Evolutionary conservation across 2,113 vertebrate species (phyloP), one percentile per base, ranked within the genome.

Genomic region (Anas platyrhynchos): DNA sequence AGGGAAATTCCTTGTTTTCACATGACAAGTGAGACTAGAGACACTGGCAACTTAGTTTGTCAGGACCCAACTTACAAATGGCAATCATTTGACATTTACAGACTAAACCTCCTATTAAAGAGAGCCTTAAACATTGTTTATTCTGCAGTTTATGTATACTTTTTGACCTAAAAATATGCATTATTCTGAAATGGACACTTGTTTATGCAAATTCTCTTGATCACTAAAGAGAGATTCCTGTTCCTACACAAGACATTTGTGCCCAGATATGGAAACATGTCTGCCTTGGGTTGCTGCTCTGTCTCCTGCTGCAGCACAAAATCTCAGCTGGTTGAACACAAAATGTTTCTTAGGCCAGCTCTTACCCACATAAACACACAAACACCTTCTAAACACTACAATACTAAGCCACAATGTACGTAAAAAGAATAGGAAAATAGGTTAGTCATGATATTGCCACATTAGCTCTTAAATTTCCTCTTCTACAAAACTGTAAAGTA

Each of bases 1-100:
- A 38, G 69, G 62, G 65, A 79, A 93, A 91, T 69, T 77, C 55
- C 11, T n/a, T 41, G 34, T 87, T 89, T n/a, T 73, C 50, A 81
- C 67, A 32, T 3, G 32, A 75, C 18, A 44, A 83, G 9, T 10
- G 31, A 90, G 43, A 52, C 18, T 43, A 76, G 46, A 93, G 82
- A 79, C 63, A 48, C 7, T 18, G 14, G 31, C 27, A 86, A 46
- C 38, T 85, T 46, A 48, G 7, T 68, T 84, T 73, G 9, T 65
- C 41, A 89, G 55, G 66, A 83, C 7, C 12, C 67, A 72, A 12
- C 32, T 48, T 66, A 86, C 23, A 78, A 61, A 73, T 2, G 20
- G 18, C 52, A 90, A 74, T 15, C 0, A 0, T 56, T 86, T 14
- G 4, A 48, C 61, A 74, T 86, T 76, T 75, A 50, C 44, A 86